Conservation (phyloP, 2,888 invertebrate species). For the Drosophila peninsularis region DNA sequence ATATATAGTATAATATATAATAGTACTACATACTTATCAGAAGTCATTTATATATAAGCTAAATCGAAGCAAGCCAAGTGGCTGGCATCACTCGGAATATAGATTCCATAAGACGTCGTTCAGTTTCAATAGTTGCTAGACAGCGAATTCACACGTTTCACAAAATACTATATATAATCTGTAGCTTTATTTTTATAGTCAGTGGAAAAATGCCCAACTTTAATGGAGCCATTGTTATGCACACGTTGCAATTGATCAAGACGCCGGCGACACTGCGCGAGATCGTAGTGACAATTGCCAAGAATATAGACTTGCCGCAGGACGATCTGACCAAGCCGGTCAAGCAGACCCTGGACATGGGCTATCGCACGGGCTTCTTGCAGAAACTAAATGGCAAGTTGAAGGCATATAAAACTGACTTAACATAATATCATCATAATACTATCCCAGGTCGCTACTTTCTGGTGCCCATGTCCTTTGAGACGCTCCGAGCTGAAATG, state of each 20-base stretch:
- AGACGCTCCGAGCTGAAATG: conserved; percentile 39
- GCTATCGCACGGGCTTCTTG: conserved; percentile 51
- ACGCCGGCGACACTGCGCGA: conserved; percentile 62
- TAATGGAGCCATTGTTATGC: conserved; percentile 68
- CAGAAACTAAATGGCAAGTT: conserved; percentile 59
- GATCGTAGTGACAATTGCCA: conserved; percentile 54
- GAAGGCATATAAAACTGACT: no score
- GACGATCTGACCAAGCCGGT: conserved; percentile 55
- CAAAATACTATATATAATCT: conserved; percentile 2
- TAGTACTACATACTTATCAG: no score
- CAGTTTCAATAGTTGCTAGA: conserved; percentile 30
- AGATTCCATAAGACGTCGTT: not conserved
- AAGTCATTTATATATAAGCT: no score
- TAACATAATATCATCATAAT: no score
- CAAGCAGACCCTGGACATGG: conserved; percentile 61
- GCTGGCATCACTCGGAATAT: not conserved
- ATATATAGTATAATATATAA: no score
- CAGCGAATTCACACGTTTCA: conserved; percentile 4
- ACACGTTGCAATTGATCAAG: conserved; percentile 57
- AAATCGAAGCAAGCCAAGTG: conserved; percentile 10
- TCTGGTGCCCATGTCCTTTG: conserved; percentile 52
- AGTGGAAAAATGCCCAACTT: conserved; percentile 55
- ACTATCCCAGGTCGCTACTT: conserved; percentile 63
- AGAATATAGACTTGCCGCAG: conserved; percentile 50
- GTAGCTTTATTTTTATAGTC: not conserved